These are phyloP conservation scores for Drosophila pandora DNA, from an alignment of 1,140 invertebrate species.

Conservation along the genomic window DNA sequence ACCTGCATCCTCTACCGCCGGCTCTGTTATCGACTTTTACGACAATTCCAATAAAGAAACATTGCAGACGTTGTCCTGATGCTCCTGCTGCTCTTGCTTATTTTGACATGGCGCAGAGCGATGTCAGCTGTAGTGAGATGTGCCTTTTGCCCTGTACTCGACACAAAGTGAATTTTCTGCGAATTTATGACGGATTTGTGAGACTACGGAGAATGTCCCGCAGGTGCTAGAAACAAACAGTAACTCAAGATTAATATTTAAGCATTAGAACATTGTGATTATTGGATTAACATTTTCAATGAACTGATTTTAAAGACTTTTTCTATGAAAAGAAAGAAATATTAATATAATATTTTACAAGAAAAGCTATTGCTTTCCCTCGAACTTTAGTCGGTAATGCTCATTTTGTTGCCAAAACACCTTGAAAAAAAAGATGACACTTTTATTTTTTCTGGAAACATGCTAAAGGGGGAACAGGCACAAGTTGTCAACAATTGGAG, in stretches of 20 bases:
- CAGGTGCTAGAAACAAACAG: constrained; percentile 9
- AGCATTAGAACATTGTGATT: background rate
- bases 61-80: constrained; percentile 62
- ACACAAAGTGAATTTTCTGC: constrained; percentile 62
- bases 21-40: constrained; percentile 78
- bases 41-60: constrained; percentile 80
- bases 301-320: background rate
- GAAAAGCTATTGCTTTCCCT: too few relatives aligned
- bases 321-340: background rate
- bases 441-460: constrained; percentile 47
- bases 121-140: constrained; percentile 22
- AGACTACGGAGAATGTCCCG: constrained; percentile 17
- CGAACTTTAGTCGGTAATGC: too few relatives aligned
- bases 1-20: constrained; percentile 50
- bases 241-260: background rate
- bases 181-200: constrained; percentile 68
- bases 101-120: constrained; percentile 53
- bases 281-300: background rate
- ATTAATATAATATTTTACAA: too few relatives aligned
- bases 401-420: background rate
- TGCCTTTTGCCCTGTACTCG: constrained; percentile 46
- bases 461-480: constrained; percentile 39
- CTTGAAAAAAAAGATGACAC: constrained; percentile 43
- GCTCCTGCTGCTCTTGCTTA: constrained; percentile 38
- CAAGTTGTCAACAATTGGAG: constrained; percentile 72